Percentiles rank a stretch among this genome's conserved stretches.
Evolutionary conservation across 2,113 vertebrate species (phyloP).

Genomic region (Bufo gargarizans): DNA sequence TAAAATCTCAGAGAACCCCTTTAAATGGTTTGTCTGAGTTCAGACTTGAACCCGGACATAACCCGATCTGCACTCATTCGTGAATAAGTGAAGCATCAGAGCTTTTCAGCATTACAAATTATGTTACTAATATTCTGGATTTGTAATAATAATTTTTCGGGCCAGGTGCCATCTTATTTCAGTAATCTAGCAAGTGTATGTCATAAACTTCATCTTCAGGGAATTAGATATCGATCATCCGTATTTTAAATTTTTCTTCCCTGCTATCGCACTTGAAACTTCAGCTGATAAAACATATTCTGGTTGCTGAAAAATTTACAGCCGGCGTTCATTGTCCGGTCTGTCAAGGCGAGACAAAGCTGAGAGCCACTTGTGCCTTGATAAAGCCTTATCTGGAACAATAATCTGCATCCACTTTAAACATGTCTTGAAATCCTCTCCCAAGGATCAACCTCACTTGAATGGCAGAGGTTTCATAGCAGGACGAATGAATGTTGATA

Average conservation of each 20-base stretch:
- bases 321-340: slow-evolving; percentile 36
- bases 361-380: slow-evolving; percentile 23
- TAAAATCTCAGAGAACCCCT: no score
- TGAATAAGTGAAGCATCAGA: no score
- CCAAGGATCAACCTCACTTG: slow-evolving; percentile 26
- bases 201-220: background rate
- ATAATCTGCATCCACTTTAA: slow-evolving; percentile 50
- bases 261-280: slow-evolving; percentile 17
- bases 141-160: background rate
- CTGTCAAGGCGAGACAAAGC: slow-evolving; percentile 47
- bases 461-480: slow-evolving; percentile 38
- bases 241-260: slow-evolving; percentile 10
- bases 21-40: no score
- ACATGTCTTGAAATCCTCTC: slow-evolving; percentile 40
- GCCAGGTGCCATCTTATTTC: background rate
- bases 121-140: background rate
- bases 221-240: background rate
- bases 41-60: no score
- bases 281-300: slow-evolving; percentile 32
- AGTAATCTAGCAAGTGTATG: slow-evolving; percentile 14
- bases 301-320: slow-evolving; percentile 10
- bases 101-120: background rate
- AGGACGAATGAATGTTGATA: slow-evolving; percentile 25
- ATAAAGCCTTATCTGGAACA: slow-evolving; percentile 42
- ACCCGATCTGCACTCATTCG: no score